Percentiles rank a stretch among this genome's conserved stretches.
Evolutionary conservation across 2,888 invertebrate species (phyloP).

Genomic region (Netelia fuscicornis): DNA sequence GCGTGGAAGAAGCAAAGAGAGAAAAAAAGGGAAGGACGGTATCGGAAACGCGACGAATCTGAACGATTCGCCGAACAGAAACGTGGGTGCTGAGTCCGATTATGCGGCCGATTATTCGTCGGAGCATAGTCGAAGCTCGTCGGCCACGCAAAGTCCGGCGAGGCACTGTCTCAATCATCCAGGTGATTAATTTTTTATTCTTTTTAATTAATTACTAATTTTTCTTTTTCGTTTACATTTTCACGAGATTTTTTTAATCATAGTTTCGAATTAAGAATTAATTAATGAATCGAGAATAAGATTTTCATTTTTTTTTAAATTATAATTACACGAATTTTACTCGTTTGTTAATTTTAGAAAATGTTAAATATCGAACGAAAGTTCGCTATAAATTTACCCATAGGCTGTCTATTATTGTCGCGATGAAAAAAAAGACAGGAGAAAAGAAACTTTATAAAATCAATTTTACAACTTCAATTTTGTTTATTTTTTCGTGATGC

Average conservation of each 20-base stretch:
- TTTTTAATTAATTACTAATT: background rate
- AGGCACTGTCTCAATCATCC: conserved; percentile 88
- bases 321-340: too few relatives aligned
- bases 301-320: background rate
- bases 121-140: conserved; percentile 89
- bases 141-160: conserved; percentile 91
- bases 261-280: too few relatives aligned
- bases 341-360: too few relatives aligned
- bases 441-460: background rate
- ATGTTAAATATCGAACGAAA: too few relatives aligned
- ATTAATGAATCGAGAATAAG: too few relatives aligned
- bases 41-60: conserved; percentile 80
- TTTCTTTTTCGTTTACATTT: background rate
- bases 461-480: background rate
- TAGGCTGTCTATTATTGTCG: background rate
- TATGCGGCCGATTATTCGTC: conserved; percentile 94
- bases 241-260: too few relatives aligned
- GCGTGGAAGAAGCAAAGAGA: conserved; percentile 90
- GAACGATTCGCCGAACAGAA: conserved; percentile 83
- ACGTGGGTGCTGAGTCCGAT: conserved; percentile 85
- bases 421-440: background rate
- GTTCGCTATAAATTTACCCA: too few relatives aligned
- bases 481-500: background rate
- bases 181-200: conserved; percentile 79
- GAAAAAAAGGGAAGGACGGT: conserved; percentile 87